Evolutionary conservation across 2,113 vertebrate genomes (phyloP).

Genomic region (Eubucco bourcierii): DNA sequence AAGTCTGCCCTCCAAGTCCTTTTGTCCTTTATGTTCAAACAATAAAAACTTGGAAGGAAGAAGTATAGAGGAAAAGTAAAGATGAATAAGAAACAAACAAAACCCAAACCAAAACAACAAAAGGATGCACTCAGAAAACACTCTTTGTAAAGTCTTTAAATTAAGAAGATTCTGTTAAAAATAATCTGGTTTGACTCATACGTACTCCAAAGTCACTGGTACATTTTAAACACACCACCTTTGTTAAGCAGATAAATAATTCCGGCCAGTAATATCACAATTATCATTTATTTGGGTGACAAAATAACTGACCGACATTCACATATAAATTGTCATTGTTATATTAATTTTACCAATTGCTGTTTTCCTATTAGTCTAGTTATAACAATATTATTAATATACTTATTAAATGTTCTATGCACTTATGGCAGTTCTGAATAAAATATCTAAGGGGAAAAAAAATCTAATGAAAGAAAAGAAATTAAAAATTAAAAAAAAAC

Average conservation of each 20-base stretch:
- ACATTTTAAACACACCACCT: not conserved
- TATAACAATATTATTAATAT: not conserved
- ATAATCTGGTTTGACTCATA: not conserved
- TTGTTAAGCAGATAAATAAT: not conserved
- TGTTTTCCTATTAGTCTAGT: not conserved
- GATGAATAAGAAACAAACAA: not conserved
- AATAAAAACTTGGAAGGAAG: not conserved
- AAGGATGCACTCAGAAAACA: not conserved
- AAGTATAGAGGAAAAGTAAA: not conserved
- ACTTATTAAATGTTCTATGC: not conserved
- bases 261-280: not conserved
- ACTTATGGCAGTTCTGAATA: not conserved
- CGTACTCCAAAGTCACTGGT: not conserved
- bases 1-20: not conserved
- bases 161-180: not conserved
- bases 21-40: constrained; percentile 41
- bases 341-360: not conserved
- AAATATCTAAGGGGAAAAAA: not conserved
- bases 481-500: too few relatives aligned
- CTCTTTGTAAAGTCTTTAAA: not conserved
- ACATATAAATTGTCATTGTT: not conserved
- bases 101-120: not conserved
- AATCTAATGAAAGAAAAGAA: not conserved
- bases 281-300: not conserved
- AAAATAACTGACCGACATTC: not conserved